phyloP scores from a whole-genome alignment of 2,888 invertebrate species.

The Germaria angustata region DNA sequence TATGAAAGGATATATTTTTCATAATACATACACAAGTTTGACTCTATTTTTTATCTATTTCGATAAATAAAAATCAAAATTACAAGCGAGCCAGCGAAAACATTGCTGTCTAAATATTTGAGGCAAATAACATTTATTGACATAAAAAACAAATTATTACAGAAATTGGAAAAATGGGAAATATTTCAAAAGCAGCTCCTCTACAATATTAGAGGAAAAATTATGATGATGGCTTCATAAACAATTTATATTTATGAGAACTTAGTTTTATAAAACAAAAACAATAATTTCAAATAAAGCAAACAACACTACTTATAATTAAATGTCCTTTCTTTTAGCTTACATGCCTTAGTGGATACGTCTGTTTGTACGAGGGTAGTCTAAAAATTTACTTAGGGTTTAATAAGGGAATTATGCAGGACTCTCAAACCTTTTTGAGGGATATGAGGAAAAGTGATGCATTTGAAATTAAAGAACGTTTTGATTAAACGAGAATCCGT shows the following conservation, averaged over 20 bases:
- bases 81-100: no score
- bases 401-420: no score
- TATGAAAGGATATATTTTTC: no score
- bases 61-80: no score
- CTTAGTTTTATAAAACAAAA: slow-evolving; percentile 51
- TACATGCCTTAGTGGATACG: not conserved
- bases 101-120: no score
- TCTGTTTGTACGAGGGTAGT: not conserved
- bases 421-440: no score
- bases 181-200: not conserved
- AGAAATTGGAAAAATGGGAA: not conserved
- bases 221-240: slow-evolving; percentile 64
- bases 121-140: slow-evolving; percentile 12
- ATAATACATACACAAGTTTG: no score
- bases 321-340: slow-evolving; percentile 24
- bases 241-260: slow-evolving; percentile 60
- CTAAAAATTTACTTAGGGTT: no score
- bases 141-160: not conserved
- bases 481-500: no score
- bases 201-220: slow-evolving; percentile 47
- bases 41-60: no score
- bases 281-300: not conserved
- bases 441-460: no score
- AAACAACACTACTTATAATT: slow-evolving; percentile 36
- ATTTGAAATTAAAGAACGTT: no score